Base-by-base conservation (phyloP, 37 sponge, comb jelly and placozoan genomes). In the Bolinopsis microptera region DNA sequence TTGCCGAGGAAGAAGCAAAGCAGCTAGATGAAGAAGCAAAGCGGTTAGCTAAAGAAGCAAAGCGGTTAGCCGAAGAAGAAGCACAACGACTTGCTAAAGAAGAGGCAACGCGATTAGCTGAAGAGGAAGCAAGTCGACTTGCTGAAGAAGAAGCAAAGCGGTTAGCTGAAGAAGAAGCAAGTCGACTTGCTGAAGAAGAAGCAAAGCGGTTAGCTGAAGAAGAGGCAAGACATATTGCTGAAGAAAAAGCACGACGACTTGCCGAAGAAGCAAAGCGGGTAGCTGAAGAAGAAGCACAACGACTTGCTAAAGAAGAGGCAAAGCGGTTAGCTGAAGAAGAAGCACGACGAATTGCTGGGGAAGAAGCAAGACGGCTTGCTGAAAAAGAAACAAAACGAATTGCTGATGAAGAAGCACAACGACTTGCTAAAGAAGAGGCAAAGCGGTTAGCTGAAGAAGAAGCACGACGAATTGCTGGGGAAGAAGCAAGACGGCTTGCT, bases 341-440 rank as follows among this genome's bases (percentile, higher is more conserved):
- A 72, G 75, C 26, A n/a, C 5, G 26, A 72, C 3, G 26, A 72
- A 21, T 30, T 3, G 75, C 75, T 30, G 75, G 18, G 18, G 75
- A 72, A 21, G 75, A 72, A 72, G 75, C 75, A 8, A 72, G 26
- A 72, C 3, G 26, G 75, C 26, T 30, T 3, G 75, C 75, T 30
- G 75, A 72, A 28, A n/a, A 72, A 72, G 75, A 72, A 72, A n/a
- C 75, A n/a, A 72, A 28, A 72, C 3, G 26, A 28, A 5, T 30
- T 8, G 75, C 75, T 30, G 75, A 72, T n/a, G 75, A 72, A 72
- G 75, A 72, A 72, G 75, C 75, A n/a, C 5, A 28, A 72, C 3
- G 26, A 72, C 3, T 30, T 3, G 75, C 75, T 30, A n/a, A 72
- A 72, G 75, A 72, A 72, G 75, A 48, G 13, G 31, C 75, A 5